Conservation (phyloP, 2,888 invertebrate genomes). For the Rhynchonema sp. region DNA sequence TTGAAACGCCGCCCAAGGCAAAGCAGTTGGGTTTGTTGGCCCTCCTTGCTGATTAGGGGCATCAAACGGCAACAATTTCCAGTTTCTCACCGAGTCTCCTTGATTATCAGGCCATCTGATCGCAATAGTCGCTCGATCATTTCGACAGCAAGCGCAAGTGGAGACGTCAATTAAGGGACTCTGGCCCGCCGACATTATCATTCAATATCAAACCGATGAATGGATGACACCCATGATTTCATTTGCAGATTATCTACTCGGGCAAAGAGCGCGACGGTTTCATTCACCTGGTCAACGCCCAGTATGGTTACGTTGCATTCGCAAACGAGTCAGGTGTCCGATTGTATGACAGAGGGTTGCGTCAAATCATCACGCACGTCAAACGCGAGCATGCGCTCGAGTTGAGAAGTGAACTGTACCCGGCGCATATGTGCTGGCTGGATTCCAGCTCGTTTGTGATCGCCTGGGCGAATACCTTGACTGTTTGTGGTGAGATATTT, state of each 20-base stretch:
- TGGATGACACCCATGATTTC: too few species aligned
- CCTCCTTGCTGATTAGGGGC: too few species aligned
- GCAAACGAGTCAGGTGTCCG: constrained; percentile 26
- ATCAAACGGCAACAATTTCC: too few species aligned
- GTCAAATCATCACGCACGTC: constrained; percentile 2
- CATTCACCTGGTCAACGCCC: constrained; percentile 19
- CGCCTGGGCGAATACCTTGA: constrained; percentile 21
- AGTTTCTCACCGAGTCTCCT: neutral
- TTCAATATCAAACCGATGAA: too few species aligned
- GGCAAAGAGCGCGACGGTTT: constrained; percentile 23
- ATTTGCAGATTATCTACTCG: constrained; percentile 14
- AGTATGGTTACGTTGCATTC: constrained; percentile 19
- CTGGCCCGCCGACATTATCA: too few species aligned
- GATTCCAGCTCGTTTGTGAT: constrained; percentile 15
- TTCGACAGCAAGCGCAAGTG: neutral
- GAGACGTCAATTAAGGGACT: too few species aligned
- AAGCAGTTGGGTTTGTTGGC: too few species aligned
- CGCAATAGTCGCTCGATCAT: neutral
- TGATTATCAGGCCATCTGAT: neutral
- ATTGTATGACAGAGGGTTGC: constrained; percentile 15
- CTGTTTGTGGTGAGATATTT: constrained; percentile 2
- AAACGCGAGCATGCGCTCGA: neutral
- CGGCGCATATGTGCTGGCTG: constrained; percentile 20
- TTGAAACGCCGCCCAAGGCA: too few species aligned
- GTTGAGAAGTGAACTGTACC: constrained; percentile 13